phyloP scores from a whole-genome alignment of 2,888 invertebrate genomes.

The Limnephilus rhombicus region DNA sequence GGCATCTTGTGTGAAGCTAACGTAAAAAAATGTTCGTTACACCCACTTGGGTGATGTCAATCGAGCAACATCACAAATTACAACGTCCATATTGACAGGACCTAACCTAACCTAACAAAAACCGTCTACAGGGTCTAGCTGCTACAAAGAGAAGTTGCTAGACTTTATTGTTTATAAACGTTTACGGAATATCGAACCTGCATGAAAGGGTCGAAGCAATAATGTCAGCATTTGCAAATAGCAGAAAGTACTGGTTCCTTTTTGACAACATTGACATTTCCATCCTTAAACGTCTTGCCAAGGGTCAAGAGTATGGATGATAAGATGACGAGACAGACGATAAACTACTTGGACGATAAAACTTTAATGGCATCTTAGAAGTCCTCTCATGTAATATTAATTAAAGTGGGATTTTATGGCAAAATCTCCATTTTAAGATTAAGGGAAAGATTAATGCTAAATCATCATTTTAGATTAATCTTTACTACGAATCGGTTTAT shows the following conservation, averaged over 20 bases:
- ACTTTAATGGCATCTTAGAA: not conserved
- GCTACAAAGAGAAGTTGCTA: no score
- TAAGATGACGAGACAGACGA: not conserved
- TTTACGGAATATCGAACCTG: not conserved
- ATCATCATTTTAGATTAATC: no score
- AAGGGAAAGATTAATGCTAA: not conserved
- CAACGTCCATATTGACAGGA: no score
- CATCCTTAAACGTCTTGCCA: slow-evolving; percentile 13
- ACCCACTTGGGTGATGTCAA: no score
- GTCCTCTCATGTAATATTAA: slow-evolving; percentile 15
- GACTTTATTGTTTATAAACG: not conserved
- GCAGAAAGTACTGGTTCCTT: not conserved
- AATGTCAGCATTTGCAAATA: not conserved
- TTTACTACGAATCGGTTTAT: no score
- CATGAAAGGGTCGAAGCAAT: not conserved
- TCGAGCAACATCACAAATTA: no score
- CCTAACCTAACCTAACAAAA: no score
- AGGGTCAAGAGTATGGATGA: not conserved
- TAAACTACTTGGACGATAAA: slow-evolving; percentile 21
- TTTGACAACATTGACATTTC: not conserved
- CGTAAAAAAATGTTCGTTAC: no score
- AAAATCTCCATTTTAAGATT: slow-evolving; percentile 35
- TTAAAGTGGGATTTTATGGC: slow-evolving; percentile 20
- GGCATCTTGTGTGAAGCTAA: no score
- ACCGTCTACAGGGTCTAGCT: no score